These are phyloP conservation scores for Notamacropus eugenii DNA, from an alignment of 2,797 vertebrate genomes.

Conservation along the genomic window DNA sequence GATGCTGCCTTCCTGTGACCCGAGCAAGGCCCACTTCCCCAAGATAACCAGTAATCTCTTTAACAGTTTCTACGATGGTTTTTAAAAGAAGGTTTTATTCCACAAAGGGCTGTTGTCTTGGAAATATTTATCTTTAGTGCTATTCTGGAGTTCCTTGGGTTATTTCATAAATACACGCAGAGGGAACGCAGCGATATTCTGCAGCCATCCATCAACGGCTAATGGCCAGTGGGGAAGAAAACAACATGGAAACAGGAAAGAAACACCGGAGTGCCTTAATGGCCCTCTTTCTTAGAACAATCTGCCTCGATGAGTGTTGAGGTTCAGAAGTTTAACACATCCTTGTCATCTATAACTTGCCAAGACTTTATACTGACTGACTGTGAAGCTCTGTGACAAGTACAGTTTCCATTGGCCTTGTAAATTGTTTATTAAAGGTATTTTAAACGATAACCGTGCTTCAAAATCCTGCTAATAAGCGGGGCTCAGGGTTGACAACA, in stretches of 20 bases:
- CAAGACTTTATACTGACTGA: background rate
- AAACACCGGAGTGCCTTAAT: background rate
- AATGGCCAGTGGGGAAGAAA: conserved; percentile 26
- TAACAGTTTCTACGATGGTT: background rate
- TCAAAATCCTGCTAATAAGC: conserved; percentile 34
- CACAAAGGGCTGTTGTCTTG: background rate
- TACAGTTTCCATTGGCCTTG: conserved; percentile 7
- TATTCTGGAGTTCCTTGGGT: background rate
- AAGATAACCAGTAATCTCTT: background rate
- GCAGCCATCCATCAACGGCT: background rate
- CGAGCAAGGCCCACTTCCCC: background rate
- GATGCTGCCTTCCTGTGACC: background rate
- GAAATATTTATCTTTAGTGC: background rate
- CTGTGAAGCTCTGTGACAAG: background rate
- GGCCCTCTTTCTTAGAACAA: background rate
- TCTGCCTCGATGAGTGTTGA: conserved; percentile 13
- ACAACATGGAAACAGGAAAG: background rate
- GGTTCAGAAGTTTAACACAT: conserved; percentile 2
- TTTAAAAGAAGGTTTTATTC: background rate
- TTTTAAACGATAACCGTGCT: conserved; percentile 35
- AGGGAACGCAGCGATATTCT: background rate
- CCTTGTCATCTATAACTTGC: background rate
- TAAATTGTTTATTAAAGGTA: background rate
- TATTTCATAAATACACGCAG: background rate
- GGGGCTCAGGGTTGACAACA: background rate